Evolutionary conservation across 2,797 vertebrate genomes (phyloP).

Genomic region (Girardinus metallicus): DNA sequence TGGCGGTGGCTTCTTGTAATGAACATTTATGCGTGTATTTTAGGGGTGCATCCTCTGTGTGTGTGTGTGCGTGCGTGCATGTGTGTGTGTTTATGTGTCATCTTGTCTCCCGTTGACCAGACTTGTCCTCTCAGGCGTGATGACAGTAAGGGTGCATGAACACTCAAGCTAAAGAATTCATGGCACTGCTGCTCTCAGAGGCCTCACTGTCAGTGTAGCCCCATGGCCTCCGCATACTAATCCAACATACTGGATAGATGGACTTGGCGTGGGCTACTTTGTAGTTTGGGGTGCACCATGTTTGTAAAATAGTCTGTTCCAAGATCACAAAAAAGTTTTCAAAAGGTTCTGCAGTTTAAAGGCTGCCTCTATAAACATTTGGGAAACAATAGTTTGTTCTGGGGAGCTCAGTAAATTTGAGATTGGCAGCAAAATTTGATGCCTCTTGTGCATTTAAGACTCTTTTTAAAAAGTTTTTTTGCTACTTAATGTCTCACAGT

Average conservation of each 20-base stretch:
- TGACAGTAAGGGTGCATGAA: conserved; percentile 65
- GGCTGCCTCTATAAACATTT: not conserved
- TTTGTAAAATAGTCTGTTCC: not conserved
- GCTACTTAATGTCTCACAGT: not conserved
- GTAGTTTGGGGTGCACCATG: not conserved
- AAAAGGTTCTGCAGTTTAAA: not conserved
- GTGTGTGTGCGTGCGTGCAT: not conserved
- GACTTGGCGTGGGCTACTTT: not conserved
- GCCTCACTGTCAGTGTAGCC: conserved; percentile 71
- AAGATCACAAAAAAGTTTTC: not conserved
- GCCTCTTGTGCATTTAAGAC: not conserved
- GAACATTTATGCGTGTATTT: no score
- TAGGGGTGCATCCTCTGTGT: no score
- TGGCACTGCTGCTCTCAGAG: conserved; percentile 72
- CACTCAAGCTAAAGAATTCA: conserved; percentile 78
- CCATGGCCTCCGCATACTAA: conserved; percentile 77
- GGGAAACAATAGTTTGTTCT: not conserved
- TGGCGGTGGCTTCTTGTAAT: no score
- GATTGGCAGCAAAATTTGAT: not conserved
- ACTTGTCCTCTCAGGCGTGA: conserved; percentile 69
- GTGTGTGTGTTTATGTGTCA: conserved; percentile 26
- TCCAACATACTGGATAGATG: conserved; percentile 64
- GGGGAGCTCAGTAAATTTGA: not conserved
- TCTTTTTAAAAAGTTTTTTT: not conserved
- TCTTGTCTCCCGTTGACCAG: conserved; percentile 56